Evolutionary conservation across 2,888 invertebrate species (phyloP), one percentile per base, ranked within the genome.

Genomic region (Athrips mouffetella): DNA sequence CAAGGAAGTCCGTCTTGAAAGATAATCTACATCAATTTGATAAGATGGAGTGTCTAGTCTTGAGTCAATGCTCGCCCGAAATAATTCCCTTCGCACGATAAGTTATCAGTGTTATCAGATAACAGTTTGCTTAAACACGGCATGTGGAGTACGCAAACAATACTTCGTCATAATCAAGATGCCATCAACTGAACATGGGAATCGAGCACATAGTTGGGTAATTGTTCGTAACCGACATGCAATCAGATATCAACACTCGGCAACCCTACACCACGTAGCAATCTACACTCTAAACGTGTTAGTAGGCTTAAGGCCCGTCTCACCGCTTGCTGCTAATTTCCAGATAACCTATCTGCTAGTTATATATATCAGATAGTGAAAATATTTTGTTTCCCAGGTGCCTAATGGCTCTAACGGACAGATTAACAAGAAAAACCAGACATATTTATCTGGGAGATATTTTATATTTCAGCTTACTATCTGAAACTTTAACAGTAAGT

Each of bases 61-160:
- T 79, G 75, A 81, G 80, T 83, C 76, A 82, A 80, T 80, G 77
- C 76, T 77, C 77, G 74, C 73, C 73, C 69, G 71, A 81, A 85
- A 81, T 80, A 76, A 84, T 83, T 79, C 74, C 70, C 70, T 60
- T 73, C 78, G 79, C 80, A 79, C 56, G 80, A 79, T 82, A 80
- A 67, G 62, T 53, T 77, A 78, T 78, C 75, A 72, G n/a, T n/a
- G n/a, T n/a, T n/a, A n/a, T n/a, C n/a, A n/a, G n/a, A n/a, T n/a
- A n/a, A n/a, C n/a, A n/a, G 67, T 70, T 67, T 63, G 53, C 55
- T 67, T 78, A 83, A 85, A 86, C 83, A 81, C 60, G 59, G 60
- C 73, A 84, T 83, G 81, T 83, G 75, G 84, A 85, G 80, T 80
- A 80, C 66, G 79, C 77, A 78, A 83, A 86, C 80, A 83, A 63